These are phyloP conservation scores for Amphipyra tragopoginis DNA, from an alignment of 2,888 invertebrate genomes.

Conservation along the genomic window DNA sequence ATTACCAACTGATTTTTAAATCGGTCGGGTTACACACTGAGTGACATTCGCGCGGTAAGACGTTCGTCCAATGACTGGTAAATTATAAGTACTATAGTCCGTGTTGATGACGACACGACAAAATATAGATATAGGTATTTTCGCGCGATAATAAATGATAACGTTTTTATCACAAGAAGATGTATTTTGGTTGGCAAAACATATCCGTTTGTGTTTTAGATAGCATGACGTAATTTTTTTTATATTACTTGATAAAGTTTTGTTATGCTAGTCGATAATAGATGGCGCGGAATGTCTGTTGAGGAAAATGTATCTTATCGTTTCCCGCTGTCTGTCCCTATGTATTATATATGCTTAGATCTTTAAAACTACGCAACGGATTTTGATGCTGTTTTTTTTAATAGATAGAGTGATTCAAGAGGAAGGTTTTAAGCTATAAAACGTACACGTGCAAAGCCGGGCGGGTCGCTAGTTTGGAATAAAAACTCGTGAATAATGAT, in stretches of 20 bases:
- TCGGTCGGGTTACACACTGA: conserved; percentile 33
- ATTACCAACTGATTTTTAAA: conserved; percentile 36
- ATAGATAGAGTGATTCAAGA: no score
- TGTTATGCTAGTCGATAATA: background rate
- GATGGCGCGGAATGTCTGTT: conserved; percentile 15
- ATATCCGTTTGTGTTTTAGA: conserved; percentile 7
- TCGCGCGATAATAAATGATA: conserved; percentile 42
- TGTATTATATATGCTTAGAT: no score
- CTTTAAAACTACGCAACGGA: no score
- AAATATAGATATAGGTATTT: conserved; percentile 24
- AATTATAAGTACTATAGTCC: background rate
- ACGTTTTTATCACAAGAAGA: conserved; percentile 35
- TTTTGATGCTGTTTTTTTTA: no score
- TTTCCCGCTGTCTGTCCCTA: no score
- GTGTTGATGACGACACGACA: conserved; percentile 38
- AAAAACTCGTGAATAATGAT: no score
- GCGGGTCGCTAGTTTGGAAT: no score
- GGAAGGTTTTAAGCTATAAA: no score
- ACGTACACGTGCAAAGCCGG: no score
- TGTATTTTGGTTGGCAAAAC: conserved; percentile 37
- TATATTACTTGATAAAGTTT: conserved; percentile 1
- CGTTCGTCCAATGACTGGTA: conserved; percentile 41
- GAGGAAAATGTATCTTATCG: background rate
- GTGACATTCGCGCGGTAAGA: conserved; percentile 39
- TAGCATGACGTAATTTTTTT: background rate